Conservation (phyloP, 2,797 vertebrate genomes). For the Dicrostonyx torquatus region DNA sequence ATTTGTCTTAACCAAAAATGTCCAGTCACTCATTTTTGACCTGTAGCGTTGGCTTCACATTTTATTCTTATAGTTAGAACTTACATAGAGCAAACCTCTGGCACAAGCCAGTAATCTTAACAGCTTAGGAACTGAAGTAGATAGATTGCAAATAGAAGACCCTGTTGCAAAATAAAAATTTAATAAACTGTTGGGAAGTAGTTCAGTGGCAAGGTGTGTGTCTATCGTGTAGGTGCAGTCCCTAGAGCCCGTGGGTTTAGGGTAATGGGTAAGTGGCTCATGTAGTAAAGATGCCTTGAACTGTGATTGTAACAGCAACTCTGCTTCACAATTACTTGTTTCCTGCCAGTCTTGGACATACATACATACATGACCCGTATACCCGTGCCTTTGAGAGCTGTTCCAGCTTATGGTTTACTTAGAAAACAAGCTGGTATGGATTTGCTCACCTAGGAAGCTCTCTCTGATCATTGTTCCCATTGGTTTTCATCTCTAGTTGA, state of each 20-base stretch:
- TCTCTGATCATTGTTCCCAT: constrained; percentile 35
- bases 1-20: constrained; percentile 21
- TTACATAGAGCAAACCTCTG: background rate
- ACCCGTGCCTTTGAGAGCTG: background rate
- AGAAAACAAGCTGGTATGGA: background rate
- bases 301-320: background rate
- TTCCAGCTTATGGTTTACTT: background rate
- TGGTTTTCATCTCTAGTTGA: constrained; percentile 25
- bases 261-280: background rate
- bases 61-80: constrained; percentile 19
- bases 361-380: background rate
- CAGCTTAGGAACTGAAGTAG: background rate
- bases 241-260: background rate
- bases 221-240: background rate
- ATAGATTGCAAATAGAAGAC: background rate
- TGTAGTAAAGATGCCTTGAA: constrained; percentile 39
- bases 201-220: background rate
- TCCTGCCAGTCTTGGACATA: background rate
- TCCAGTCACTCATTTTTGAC: background rate
- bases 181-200: background rate
- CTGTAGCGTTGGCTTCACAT: background rate
- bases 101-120: background rate
- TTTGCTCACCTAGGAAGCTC: background rate
- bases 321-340: constrained; percentile 44
- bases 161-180: background rate